Conservation (phyloP, 1,140 invertebrate genomes). For the Drosophila lini region DNA sequence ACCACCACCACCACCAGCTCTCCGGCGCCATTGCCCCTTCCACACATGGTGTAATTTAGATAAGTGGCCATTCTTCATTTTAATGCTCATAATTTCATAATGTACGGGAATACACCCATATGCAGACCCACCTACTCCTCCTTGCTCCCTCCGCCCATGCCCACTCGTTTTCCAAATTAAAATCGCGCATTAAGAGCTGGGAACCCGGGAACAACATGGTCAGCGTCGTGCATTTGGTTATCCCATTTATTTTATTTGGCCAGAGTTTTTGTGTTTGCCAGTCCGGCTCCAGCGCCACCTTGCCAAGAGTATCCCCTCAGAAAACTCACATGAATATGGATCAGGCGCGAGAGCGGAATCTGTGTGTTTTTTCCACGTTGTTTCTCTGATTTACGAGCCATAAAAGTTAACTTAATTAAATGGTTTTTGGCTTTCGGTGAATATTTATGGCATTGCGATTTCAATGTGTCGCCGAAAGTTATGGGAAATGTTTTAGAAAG, state of each 20-base stretch:
- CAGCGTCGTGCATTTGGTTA: slow-evolving; percentile 61
- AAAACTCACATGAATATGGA: slow-evolving; percentile 69
- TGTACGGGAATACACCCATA: slow-evolving; percentile 68
- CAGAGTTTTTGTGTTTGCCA: slow-evolving; percentile 63
- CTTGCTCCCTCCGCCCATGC: not conserved
- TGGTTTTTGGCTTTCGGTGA: slow-evolving; percentile 68
- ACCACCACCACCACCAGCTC: slow-evolving; percentile 11
- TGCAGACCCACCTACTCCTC: slow-evolving; percentile 36
- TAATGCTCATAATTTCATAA: slow-evolving; percentile 84
- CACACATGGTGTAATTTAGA: slow-evolving; percentile 83
- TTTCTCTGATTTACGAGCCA: slow-evolving; percentile 72
- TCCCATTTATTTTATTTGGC: slow-evolving; percentile 72
- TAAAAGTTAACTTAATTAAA: slow-evolving; percentile 83
- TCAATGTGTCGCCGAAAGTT: slow-evolving; percentile 27
- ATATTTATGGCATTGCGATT: slow-evolving; percentile 65
- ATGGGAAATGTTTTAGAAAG: slow-evolving; percentile 19
- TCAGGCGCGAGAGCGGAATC: slow-evolving; percentile 51
- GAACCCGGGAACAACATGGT: slow-evolving; percentile 68
- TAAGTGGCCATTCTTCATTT: slow-evolving; percentile 84
- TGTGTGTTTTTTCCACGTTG: slow-evolving; percentile 68
- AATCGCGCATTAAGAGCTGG: slow-evolving; percentile 59
- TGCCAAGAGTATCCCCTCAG: slow-evolving; percentile 27
- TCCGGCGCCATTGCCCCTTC: slow-evolving; percentile 7
- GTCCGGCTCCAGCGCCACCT: slow-evolving; percentile 55
- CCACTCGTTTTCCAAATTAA: slow-evolving; percentile 53